Percentiles rank a stretch among this genome's conserved stretches.
phyloP scores from a whole-genome alignment of 2,113 vertebrate genomes.

The Acrocephalus kingi region DNA sequence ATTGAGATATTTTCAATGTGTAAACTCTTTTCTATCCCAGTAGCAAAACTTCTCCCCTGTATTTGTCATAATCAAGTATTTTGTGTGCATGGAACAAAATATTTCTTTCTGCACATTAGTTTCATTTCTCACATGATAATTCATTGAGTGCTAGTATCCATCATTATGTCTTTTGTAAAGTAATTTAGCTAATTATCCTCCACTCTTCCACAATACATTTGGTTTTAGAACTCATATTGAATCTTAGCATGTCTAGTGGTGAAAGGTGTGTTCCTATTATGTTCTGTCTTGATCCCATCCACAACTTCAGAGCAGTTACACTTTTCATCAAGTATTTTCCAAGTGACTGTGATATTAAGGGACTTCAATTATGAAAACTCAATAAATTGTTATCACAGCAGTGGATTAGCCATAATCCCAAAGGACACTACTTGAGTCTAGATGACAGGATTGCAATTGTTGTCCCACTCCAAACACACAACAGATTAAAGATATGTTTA shows the following conservation, averaged over 20 bases:
- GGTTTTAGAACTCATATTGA: neutral
- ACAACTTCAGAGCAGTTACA: neutral
- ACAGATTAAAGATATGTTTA: neutral
- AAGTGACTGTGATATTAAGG: neutral
- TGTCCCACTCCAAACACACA: neutral
- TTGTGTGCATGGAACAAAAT: neutral
- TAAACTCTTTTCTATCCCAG: neutral
- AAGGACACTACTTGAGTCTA: neutral
- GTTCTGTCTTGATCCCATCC: neutral
- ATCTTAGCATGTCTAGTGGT: neutral
- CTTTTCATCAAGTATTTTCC: neutral
- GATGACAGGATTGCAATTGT: neutral
- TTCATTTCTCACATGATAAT: neutral
- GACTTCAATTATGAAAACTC: neutral
- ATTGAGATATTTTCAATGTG: neutral
- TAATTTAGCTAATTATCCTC: neutral
- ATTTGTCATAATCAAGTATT: neutral
- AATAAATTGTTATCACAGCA: neutral
- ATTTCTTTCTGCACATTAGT: neutral
- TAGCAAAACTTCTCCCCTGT: neutral
- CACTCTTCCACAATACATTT: accelerated
- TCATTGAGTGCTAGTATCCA: neutral
- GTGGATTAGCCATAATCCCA: neutral
- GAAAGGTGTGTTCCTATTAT: neutral
- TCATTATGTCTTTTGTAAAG: neutral